Conservation (phyloP, 2,797 vertebrate genomes). For the Liasis olivaceus region DNA sequence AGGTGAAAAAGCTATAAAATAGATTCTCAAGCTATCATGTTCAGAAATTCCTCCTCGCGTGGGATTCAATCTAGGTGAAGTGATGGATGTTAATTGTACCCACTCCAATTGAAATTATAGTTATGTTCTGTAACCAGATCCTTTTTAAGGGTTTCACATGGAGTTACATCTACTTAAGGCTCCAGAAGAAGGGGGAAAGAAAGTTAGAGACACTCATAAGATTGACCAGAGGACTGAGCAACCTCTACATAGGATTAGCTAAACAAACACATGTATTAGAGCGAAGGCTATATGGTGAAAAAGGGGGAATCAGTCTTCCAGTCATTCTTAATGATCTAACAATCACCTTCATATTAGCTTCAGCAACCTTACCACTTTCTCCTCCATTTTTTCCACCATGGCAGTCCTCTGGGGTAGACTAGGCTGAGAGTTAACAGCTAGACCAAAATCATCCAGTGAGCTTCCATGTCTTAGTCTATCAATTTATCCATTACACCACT, state of each 20-base stretch:
- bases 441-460: neutral
- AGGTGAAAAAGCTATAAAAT: slow-evolving; percentile 8
- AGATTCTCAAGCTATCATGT: neutral
- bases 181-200: neutral
- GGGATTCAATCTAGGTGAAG: neutral
- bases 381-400: neutral
- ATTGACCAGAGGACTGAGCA: neutral
- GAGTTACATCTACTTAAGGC: no score
- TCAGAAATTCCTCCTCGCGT: neutral
- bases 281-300: neutral
- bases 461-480: neutral
- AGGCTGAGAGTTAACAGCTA: neutral
- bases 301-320: neutral
- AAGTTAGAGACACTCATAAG: no score
- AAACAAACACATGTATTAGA: neutral
- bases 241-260: neutral
- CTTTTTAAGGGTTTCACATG: neutral
- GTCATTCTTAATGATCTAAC: neutral
- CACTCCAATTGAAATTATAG: neutral
- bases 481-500: neutral
- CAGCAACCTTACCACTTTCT: neutral
- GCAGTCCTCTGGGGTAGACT: neutral
- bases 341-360: neutral
- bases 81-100: neutral
- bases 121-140: neutral